Percentiles rank a stretch among this genome's conserved stretches.
Conservation (phyloP, 2,113 vertebrate genomes). For the Numenius arquata region DNA sequence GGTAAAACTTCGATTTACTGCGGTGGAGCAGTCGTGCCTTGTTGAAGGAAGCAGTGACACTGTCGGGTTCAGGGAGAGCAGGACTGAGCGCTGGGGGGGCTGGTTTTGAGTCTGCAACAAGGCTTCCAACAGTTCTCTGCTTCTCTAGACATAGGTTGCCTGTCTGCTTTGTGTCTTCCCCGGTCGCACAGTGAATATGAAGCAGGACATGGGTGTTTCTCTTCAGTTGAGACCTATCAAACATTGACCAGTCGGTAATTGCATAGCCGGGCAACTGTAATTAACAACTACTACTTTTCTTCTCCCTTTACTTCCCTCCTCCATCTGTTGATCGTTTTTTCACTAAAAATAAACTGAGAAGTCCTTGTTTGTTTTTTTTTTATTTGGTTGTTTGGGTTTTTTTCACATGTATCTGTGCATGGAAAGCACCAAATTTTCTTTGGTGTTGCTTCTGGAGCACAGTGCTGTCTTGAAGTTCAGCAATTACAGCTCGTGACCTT, state of each 20-base stretch:
- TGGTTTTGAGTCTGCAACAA: fast-evolving
- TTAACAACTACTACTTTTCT: background rate
- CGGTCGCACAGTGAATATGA: background rate
- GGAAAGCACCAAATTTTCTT: background rate
- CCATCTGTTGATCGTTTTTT: background rate
- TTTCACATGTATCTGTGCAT: background rate
- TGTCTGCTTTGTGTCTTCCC: background rate
- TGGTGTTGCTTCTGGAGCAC: background rate
- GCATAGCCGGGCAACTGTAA: background rate
- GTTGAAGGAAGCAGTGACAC: background rate
- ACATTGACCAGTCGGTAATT: background rate
- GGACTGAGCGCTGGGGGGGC: background rate
- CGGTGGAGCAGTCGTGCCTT: fast-evolving
- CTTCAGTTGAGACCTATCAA: background rate
- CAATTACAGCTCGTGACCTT: background rate
- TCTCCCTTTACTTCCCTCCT: background rate
- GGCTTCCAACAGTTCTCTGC: background rate
- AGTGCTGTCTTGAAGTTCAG: background rate
- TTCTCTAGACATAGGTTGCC: background rate
- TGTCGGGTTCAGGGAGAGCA: background rate
- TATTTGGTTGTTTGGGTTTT: background rate
- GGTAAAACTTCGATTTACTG: background rate
- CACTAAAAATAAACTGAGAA: background rate
- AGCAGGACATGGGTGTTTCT: background rate
- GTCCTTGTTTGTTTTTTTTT: background rate